Conservation (phyloP, 2,888 invertebrate genomes). For the Caenorhabditis sulstoni region DNA sequence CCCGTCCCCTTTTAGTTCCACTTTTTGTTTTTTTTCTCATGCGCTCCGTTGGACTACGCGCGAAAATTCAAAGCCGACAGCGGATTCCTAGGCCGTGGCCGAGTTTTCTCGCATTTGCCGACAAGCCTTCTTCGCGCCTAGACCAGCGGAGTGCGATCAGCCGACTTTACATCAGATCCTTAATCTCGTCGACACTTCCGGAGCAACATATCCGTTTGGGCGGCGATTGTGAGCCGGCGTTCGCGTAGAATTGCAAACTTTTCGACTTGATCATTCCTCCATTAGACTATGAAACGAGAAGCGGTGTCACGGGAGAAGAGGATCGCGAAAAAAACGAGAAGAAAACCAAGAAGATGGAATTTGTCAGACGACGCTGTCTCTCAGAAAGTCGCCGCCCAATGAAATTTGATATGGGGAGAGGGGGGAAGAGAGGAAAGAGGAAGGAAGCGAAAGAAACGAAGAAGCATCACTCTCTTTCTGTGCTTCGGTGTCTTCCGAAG, state of each 20-base stretch:
- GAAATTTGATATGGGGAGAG: neutral
- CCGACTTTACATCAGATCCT: constrained; percentile 63
- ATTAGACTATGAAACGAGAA: neutral
- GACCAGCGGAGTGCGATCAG: no score
- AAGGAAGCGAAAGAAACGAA: neutral
- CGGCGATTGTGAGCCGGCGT: constrained; percentile 40
- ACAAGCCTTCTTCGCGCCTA: no score
- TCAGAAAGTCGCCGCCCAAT: neutral
- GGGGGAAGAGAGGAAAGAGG: neutral
- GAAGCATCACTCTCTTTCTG: neutral
- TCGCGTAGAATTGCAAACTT: constrained; percentile 60
- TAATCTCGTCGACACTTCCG: constrained; percentile 68
- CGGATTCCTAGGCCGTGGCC: no score
- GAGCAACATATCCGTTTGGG: constrained; percentile 60
- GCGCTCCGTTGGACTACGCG: no score
- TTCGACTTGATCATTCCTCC: constrained; percentile 62
- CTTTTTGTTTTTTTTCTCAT: no score
- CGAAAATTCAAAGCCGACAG: no score
- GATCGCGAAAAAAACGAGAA: neutral
- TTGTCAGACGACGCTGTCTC: neutral
- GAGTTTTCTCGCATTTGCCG: no score
- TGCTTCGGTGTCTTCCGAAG: no score
- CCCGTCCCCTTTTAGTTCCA: no score
- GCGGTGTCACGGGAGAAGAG: no score
- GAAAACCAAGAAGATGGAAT: neutral